Percentiles rank a stretch among this genome's conserved stretches.
phyloP scores from a whole-genome alignment of 2,113 vertebrate species.

The Misgurnus mizolepis region DNA sequence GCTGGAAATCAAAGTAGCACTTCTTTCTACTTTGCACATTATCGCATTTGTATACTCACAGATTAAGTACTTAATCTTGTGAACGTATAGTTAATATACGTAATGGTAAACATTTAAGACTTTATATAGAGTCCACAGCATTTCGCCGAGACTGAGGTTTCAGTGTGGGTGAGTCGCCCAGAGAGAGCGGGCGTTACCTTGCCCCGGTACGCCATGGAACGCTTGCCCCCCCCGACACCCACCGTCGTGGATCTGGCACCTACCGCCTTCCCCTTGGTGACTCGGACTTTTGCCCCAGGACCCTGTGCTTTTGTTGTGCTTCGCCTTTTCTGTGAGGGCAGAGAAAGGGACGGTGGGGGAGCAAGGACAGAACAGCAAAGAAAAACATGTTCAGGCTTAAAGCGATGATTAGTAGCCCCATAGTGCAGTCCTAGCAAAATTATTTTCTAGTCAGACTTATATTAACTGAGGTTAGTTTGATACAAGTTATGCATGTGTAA shows the following conservation, averaged over 20 bases:
- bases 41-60: no score
- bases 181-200: conserved; percentile 67
- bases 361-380: neutral
- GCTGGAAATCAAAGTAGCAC: conserved; percentile 58
- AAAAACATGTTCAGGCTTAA: conserved; percentile 51
- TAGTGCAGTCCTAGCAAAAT: conserved; percentile 37
- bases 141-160: neutral
- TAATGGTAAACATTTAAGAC: neutral
- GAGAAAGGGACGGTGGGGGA: conserved; percentile 11
- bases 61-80: no score
- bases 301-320: conserved; percentile 68
- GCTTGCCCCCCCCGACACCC: conserved; percentile 67
- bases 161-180: conserved; percentile 40
- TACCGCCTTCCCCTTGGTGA: conserved; percentile 70
- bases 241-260: conserved; percentile 60
- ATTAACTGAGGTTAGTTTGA: conserved; percentile 25
- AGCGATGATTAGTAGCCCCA: conserved; percentile 50
- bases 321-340: conserved; percentile 72
- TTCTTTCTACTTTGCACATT: no score
- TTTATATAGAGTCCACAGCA: conserved; percentile 18
- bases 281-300: conserved; percentile 68
- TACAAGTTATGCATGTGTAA: neutral
- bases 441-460: conserved; percentile 9
- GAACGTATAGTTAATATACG: no score
- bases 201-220: conserved; percentile 77